phyloP scores from a whole-genome alignment of 2,113 vertebrate genomes.

The Bambusicola thoracicus region DNA sequence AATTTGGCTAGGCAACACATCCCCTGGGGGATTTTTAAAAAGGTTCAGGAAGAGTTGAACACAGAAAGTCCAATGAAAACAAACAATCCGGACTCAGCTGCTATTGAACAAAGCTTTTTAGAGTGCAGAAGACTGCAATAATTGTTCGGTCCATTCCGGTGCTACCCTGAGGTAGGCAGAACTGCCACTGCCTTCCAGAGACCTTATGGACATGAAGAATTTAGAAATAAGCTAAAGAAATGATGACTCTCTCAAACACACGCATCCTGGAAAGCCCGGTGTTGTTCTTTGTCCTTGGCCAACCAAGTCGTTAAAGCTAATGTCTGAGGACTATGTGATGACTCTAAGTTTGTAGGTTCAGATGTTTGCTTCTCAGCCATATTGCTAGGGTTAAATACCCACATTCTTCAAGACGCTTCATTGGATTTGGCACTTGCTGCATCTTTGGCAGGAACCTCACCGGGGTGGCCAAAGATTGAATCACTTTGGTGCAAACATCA shows the following conservation, averaged over 20 bases:
- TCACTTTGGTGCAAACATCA: neutral
- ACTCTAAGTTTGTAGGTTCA: fast-evolving
- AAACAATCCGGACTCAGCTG: neutral
- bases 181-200: neutral
- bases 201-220: neutral
- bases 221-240: neutral
- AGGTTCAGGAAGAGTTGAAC: neutral
- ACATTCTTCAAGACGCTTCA: neutral
- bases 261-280: neutral
- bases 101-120: neutral
- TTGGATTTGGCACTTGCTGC: neutral
- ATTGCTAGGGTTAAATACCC: neutral
- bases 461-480: neutral
- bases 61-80: neutral
- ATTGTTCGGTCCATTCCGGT: neutral
- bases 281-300: neutral
- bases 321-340: neutral
- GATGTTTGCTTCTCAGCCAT: neutral
- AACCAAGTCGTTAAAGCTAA: neutral
- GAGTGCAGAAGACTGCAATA: too few species aligned
- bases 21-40: neutral
- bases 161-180: neutral
- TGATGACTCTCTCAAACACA: neutral
- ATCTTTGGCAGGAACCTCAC: neutral
- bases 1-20: neutral